phyloP scores from a whole-genome alignment of 1,140 invertebrate genomes.

The Ceratina calcarata region DNA sequence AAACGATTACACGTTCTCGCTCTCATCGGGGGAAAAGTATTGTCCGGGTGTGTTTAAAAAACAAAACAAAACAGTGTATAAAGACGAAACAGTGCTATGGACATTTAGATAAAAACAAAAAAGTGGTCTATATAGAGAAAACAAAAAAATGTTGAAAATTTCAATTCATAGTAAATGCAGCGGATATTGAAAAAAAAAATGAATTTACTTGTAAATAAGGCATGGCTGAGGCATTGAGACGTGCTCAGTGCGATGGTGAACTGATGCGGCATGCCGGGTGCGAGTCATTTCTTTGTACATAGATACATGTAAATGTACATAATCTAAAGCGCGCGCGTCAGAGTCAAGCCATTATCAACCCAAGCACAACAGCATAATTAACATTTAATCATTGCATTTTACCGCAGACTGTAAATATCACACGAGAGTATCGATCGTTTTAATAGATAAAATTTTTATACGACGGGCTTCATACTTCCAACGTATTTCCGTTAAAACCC shows the following conservation, averaged over 20 bases:
- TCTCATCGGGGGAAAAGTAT: conserved; percentile 54
- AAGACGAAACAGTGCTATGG: conserved; percentile 69
- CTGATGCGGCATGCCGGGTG: conserved; percentile 72
- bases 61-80: conserved; percentile 63
- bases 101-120: conserved; percentile 60
- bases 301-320: conserved; percentile 79
- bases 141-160: conserved; percentile 60
- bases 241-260: conserved; percentile 71
- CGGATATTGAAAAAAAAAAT: conserved; percentile 55
- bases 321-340: conserved; percentile 73
- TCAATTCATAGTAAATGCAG: conserved; percentile 71
- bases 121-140: conserved; percentile 62
- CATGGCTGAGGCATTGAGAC: conserved; percentile 68
- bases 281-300: conserved; percentile 80
- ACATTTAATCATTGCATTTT: conserved; percentile 73
- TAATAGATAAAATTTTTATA: conserved; percentile 76
- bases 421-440: conserved; percentile 70
- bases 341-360: conserved; percentile 77
- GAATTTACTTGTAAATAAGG: conserved; percentile 76
- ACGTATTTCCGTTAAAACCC: conserved; percentile 58
- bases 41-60: conserved; percentile 60
- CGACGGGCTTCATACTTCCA: conserved; percentile 70
- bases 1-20: conserved; percentile 66
- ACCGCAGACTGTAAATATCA: conserved; percentile 73
- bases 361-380: conserved; percentile 67